Conservation (phyloP, 2,888 invertebrate genomes). For the Calameuta idolon region DNA sequence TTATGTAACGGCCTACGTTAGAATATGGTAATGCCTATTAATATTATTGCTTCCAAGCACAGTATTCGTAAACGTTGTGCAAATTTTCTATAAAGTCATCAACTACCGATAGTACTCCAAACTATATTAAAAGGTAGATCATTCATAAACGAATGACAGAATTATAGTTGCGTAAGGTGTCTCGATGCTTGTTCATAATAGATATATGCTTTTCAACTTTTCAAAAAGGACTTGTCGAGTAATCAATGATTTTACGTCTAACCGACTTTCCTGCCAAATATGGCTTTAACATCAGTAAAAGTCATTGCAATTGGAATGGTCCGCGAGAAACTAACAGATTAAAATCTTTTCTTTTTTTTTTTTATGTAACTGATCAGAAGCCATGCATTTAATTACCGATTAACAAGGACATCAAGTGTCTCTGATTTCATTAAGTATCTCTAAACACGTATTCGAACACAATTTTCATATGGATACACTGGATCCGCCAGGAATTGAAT, state of each 20-base stretch:
- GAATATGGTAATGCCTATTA: constrained; percentile 39
- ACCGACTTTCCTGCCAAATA: neutral
- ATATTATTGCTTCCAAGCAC: constrained; percentile 47
- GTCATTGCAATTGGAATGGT: neutral
- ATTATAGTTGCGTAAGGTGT: neutral
- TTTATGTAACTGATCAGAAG: neutral
- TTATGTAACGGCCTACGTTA: constrained; percentile 35
- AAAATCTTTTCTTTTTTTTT: neutral
- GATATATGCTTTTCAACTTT: neutral
- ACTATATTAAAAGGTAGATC: neutral
- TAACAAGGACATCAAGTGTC: neutral
- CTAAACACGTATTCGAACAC: neutral
- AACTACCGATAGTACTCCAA: neutral
- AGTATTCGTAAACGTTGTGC: constrained; percentile 22
- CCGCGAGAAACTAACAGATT: neutral
- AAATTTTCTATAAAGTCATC: neutral
- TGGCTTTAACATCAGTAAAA: neutral
- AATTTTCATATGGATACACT: neutral
- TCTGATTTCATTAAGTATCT: neutral
- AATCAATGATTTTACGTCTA: neutral
- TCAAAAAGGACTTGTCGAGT: neutral
- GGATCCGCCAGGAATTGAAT: constrained; percentile 8
- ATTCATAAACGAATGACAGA: neutral
- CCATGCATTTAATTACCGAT: neutral
- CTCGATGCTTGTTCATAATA: neutral